phyloP scores from a whole-genome alignment of 1,140 invertebrate genomes.

The Aethina tumida region DNA sequence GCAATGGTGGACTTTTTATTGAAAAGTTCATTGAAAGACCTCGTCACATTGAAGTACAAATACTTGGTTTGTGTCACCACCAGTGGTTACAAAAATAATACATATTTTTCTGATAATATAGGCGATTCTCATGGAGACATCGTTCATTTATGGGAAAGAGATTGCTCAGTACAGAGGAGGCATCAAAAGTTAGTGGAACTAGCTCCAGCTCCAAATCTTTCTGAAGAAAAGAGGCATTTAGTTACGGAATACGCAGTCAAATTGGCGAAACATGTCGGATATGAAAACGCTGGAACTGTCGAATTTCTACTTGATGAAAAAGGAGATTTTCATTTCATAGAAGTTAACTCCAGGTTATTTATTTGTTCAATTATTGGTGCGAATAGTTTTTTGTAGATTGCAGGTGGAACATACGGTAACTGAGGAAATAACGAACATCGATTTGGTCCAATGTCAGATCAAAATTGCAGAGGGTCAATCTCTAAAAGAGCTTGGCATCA shows the following conservation, averaged over 20 bases:
- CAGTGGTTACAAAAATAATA: too few species aligned
- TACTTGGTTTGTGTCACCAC: too few species aligned
- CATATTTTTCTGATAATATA: too few species aligned
- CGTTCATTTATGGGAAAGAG: slow-evolving; percentile 93
- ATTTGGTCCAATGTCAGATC: slow-evolving; percentile 97
- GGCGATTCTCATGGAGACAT: slow-evolving; percentile 79
- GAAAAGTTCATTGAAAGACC: slow-evolving; percentile 98
- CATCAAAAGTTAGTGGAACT: slow-evolving; percentile 99
- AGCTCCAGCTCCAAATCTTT: slow-evolving; percentile 87
- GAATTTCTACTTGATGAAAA: slow-evolving; percentile 91
- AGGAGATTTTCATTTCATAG: slow-evolving; percentile 98
- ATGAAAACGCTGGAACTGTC: slow-evolving; percentile 96
- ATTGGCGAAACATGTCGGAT: slow-evolving; percentile 85
- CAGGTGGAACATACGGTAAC: slow-evolving; percentile 97
- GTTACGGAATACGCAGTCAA: slow-evolving; percentile 90
- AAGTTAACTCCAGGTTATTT: slow-evolving; percentile 83
- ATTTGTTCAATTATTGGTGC: slow-evolving; percentile 3
- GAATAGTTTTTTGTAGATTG: not conserved
- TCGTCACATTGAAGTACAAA: slow-evolving; percentile 96
- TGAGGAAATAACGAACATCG: slow-evolving; percentile 98
- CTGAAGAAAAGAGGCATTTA: slow-evolving; percentile 60
- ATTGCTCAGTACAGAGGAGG: slow-evolving; percentile 95
- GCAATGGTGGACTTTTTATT: slow-evolving; percentile 97
- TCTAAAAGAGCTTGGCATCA: slow-evolving; percentile 82
- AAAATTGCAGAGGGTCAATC: slow-evolving; percentile 91